These are phyloP conservation scores for Calephelis virginiensis DNA, from an alignment of 1,140 invertebrate genomes.

Conservation along the genomic window DNA sequence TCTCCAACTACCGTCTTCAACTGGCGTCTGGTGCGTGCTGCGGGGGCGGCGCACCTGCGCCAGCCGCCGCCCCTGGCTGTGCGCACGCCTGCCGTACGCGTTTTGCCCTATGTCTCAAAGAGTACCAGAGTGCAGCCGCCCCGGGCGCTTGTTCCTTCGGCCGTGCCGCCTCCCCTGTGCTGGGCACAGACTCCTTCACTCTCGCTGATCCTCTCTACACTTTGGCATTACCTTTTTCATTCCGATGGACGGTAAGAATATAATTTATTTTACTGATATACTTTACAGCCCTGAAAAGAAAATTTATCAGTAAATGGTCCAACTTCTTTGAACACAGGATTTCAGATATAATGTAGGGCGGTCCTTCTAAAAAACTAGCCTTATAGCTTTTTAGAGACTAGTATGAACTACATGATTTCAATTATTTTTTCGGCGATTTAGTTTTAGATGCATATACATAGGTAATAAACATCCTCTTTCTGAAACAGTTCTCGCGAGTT, in stretches of 20 bases:
- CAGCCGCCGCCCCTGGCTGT: slow-evolving; percentile 52
- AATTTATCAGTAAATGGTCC: too few relatives aligned
- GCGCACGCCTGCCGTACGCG: slow-evolving; percentile 87
- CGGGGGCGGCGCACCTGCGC: slow-evolving; percentile 79
- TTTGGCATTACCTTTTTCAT: slow-evolving; percentile 90
- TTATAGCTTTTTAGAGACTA: too few relatives aligned
- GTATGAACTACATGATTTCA: too few relatives aligned
- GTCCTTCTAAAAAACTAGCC: too few relatives aligned
- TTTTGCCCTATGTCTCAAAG: slow-evolving; percentile 93
- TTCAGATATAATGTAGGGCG: too few relatives aligned
- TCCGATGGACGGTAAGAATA: slow-evolving; percentile 93
- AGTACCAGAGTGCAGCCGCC: slow-evolving; percentile 92
- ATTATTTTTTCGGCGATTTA: too few relatives aligned
- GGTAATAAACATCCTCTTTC: too few relatives aligned
- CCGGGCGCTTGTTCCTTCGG: slow-evolving; percentile 94
- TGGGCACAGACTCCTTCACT: slow-evolving; percentile 93
- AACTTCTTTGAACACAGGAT: too few relatives aligned
- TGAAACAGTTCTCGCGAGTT: too few relatives aligned
- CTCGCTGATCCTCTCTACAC: slow-evolving; percentile 88
- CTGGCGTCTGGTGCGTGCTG: slow-evolving; percentile 90
- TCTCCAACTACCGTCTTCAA: slow-evolving; percentile 91
- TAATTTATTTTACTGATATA: too few relatives aligned
- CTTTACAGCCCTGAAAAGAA: too few relatives aligned
- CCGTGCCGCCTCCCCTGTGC: slow-evolving; percentile 89
- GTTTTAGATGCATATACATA: too few relatives aligned